These are phyloP conservation scores for Enteromius anoplus DNA, from an alignment of 2,797 vertebrate genomes.

Conservation along the genomic window DNA sequence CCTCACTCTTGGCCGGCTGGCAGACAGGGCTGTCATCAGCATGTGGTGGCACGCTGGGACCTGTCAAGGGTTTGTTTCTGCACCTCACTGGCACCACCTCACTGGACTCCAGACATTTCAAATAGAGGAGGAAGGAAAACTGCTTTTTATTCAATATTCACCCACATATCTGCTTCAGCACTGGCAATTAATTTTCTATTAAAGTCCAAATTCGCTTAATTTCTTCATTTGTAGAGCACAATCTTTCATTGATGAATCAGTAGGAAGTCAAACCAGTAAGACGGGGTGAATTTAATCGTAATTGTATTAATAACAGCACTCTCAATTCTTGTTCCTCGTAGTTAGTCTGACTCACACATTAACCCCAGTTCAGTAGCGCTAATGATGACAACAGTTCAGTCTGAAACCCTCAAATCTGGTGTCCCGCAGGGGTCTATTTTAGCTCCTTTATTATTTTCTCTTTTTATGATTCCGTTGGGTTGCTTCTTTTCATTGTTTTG, in stretches of 20 bases:
- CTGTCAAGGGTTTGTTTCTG: constrained; percentile 51
- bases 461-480: neutral
- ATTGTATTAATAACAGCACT: constrained; percentile 22
- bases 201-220: constrained; percentile 27
- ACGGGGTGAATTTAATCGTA: constrained; percentile 14
- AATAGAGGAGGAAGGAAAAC: neutral
- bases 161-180: neutral
- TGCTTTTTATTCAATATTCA: neutral
- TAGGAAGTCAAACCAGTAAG: constrained; percentile 24
- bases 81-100: constrained; percentile 30
- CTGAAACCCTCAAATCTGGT: neutral
- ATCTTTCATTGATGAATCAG: constrained; percentile 20
- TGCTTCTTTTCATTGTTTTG: neutral
- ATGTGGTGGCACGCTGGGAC: constrained; percentile 50
- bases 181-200: neutral
- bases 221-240: constrained; percentile 18
- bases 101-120: constrained; percentile 49
- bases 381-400: neutral
- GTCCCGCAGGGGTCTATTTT: neutral
- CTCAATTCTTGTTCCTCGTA: neutral
- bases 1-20: constrained; percentile 43
- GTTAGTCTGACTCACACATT: constrained; percentile 2
- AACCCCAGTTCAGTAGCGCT: neutral
- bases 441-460: too few relatives aligned
- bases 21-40: constrained; percentile 52